Evolutionary conservation across 2,888 invertebrate genomes (phyloP).

Genomic region (Artemia sp.): DNA sequence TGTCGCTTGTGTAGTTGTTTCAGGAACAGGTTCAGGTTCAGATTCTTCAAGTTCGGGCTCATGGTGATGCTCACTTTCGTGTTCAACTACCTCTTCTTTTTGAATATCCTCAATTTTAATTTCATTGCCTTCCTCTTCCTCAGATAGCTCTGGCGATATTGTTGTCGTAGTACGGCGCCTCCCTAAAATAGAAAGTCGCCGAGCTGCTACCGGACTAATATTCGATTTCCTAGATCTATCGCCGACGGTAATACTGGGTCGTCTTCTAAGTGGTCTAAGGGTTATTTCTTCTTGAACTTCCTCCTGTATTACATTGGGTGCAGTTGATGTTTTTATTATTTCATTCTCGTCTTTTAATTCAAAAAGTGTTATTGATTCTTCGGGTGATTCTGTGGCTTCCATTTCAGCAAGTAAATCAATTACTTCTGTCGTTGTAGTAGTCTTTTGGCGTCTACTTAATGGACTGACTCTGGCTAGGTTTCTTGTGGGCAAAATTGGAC

Average conservation of each 20-base stretch:
- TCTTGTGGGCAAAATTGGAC: neutral
- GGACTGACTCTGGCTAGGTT: neutral
- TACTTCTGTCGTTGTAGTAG: neutral
- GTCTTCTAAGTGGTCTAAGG: neutral
- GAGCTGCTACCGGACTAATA: neutral
- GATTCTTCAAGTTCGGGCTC: too few relatives aligned
- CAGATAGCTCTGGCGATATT: neutral
- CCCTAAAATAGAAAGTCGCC: neutral
- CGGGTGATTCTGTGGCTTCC: slow-evolving; percentile 11
- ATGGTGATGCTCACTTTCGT: neutral
- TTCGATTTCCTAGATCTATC: neutral
- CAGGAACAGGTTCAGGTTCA: neutral
- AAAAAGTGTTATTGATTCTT: neutral
- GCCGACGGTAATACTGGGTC: neutral
- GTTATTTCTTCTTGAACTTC: neutral
- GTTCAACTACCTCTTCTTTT: neutral
- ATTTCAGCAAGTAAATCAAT: neutral
- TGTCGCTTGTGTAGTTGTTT: neutral
- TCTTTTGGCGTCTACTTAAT: slow-evolving; percentile 1
- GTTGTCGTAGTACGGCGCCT: neutral
- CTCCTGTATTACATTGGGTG: neutral
- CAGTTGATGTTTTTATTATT: neutral
- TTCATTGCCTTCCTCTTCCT: neutral
- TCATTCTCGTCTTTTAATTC: neutral
- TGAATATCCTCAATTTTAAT: neutral